Evolutionary conservation across 2,888 invertebrate species (phyloP).

Genomic region (Loripinus fragilis): DNA sequence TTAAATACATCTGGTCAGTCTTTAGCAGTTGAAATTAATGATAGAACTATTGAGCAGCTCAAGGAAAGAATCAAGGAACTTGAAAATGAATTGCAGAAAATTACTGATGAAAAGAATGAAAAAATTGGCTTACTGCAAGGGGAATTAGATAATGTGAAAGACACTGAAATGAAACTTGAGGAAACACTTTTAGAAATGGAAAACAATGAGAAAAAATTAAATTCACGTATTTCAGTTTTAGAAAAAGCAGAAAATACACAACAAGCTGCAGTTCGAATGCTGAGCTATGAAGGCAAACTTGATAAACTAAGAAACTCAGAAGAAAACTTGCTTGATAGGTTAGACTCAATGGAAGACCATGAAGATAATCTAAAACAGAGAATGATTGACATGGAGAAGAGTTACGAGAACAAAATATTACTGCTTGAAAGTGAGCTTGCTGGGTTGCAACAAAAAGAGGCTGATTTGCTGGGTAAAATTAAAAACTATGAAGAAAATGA

Average conservation of each 20-base stretch:
- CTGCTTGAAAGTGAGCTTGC: constrained; percentile 69
- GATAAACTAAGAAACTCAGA: constrained; percentile 70
- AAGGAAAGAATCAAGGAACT: constrained; percentile 63
- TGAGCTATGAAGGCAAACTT: constrained; percentile 72
- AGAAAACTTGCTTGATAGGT: constrained; percentile 70
- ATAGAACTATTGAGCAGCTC: constrained; percentile 53
- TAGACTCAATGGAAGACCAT: constrained; percentile 74
- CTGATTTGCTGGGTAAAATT: constrained; percentile 56
- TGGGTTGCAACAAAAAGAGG: constrained; percentile 61
- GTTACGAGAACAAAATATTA: constrained; percentile 61
- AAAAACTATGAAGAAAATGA: constrained; percentile 63
- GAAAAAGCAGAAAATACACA: constrained; percentile 52
- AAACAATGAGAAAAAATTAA: constrained; percentile 68
- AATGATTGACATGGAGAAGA: constrained; percentile 52
- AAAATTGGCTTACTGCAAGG: constrained; percentile 74
- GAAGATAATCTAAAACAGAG: constrained; percentile 64
- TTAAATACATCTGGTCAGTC: constrained; percentile 63
- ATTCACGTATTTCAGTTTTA: constrained; percentile 68
- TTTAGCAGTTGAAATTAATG: constrained; percentile 70
- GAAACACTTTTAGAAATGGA: constrained; percentile 76
- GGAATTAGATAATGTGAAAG: constrained; percentile 63
- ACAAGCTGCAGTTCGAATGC: constrained; percentile 64
- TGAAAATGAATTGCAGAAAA: constrained; percentile 68
- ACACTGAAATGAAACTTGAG: constrained; percentile 73
- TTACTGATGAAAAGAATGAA: constrained; percentile 69